phyloP scores from a whole-genome alignment of 2,113 vertebrate genomes.

The Origma solitaria region DNA sequence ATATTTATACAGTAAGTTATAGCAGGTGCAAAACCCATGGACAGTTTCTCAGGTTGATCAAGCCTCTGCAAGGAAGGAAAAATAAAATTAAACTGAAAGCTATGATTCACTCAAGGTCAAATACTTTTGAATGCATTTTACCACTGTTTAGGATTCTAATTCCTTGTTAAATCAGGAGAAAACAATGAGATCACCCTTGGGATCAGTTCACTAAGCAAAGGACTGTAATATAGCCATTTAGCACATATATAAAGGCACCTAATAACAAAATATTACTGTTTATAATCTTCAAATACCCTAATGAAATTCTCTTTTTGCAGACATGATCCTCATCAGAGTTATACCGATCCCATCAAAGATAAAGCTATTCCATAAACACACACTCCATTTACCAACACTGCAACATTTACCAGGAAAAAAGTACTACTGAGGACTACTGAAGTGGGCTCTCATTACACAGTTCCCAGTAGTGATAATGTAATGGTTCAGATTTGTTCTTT shows the following conservation, averaged over 20 bases:
- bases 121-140: neutral
- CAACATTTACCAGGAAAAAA: neutral
- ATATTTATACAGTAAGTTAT: neutral
- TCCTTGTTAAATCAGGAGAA: neutral
- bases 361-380: neutral
- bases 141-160: neutral
- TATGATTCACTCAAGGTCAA: neutral
- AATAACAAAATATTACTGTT: neutral
- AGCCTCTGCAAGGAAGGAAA: neutral
- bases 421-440: neutral
- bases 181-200: neutral
- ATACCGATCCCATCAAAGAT: neutral
- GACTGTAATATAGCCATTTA: neutral
- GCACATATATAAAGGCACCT: neutral
- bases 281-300: neutral
- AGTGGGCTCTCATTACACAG: neutral
- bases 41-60: neutral
- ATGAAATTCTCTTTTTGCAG: neutral
- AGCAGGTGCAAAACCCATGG: neutral
- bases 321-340: neutral
- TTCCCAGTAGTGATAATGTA: neutral
- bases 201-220: neutral
- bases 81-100: neutral
- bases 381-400: neutral
- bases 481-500: neutral